phyloP scores from a whole-genome alignment of 2,797 vertebrate species.

The Lacerta viridis region DNA sequence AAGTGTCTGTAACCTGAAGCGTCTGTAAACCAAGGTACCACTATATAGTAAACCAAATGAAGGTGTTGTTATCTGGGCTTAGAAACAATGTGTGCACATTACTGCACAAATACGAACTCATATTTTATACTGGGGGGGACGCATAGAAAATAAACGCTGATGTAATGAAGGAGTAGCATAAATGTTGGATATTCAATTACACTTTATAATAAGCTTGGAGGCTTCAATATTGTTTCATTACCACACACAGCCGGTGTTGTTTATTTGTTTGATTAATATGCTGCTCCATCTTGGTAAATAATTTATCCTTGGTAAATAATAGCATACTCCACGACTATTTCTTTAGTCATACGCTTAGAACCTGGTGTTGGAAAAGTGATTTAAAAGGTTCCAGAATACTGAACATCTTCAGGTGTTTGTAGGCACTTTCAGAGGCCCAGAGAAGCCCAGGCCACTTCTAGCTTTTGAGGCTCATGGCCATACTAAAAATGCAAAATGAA shows the following conservation, averaged over 20 bases:
- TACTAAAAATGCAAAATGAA: too few species aligned
- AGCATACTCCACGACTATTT: neutral
- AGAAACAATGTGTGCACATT: neutral
- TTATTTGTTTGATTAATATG: neutral
- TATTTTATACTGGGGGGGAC: neutral
- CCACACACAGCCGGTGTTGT: neutral
- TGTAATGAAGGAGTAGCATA: neutral
- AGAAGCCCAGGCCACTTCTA: too few species aligned
- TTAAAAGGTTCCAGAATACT: too few species aligned
- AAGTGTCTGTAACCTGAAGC: too few species aligned
- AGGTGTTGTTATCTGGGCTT: neutral
- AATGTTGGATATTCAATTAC: neutral
- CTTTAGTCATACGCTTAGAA: too few species aligned
- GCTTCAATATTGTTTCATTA: neutral
- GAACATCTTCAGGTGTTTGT: too few species aligned
- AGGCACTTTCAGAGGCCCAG: too few species aligned
- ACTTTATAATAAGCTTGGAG: neutral
- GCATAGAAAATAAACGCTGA: neutral
- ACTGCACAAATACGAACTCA: neutral
- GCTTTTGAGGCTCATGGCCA: too few species aligned
- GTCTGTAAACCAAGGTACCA: too few species aligned
- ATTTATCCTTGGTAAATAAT: neutral
- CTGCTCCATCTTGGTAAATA: neutral
- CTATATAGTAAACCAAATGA: neutral
- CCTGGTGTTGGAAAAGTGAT: too few species aligned